Evolutionary conservation across 2,113 vertebrate genomes (phyloP).

Genomic region (Phalacrocorax brasilianus): DNA sequence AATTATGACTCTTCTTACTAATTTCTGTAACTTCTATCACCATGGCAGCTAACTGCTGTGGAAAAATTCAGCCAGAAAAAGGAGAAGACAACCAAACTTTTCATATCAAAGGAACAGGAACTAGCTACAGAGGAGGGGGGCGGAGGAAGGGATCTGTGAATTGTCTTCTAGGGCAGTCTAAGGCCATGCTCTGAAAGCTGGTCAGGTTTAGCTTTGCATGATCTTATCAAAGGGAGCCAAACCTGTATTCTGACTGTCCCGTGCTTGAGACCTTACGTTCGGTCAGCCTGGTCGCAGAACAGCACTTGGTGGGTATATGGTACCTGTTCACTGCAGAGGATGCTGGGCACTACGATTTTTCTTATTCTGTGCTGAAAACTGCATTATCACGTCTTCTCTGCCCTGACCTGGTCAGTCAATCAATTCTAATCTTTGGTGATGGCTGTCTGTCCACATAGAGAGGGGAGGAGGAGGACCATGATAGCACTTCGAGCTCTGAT

Average conservation of each 20-base stretch:
- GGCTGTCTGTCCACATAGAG: neutral
- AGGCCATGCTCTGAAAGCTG: neutral
- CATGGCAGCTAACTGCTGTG: slow-evolving; percentile 61
- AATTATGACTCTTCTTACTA: slow-evolving; percentile 68
- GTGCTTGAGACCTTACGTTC: neutral
- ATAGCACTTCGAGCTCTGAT: slow-evolving; percentile 25
- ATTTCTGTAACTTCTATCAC: slow-evolving; percentile 68
- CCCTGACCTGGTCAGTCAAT: neutral
- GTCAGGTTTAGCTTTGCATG: neutral
- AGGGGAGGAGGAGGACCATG: neutral
- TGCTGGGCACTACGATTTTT: neutral
- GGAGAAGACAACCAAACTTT: slow-evolving; percentile 64
- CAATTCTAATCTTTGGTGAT: slow-evolving; percentile 12
- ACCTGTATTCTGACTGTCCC: neutral
- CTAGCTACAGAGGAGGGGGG: neutral
- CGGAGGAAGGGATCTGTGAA: slow-evolving; percentile 9
- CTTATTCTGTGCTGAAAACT: neutral
- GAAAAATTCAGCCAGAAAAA: slow-evolving; percentile 57
- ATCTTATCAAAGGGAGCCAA: neutral
- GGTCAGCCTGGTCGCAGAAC: neutral
- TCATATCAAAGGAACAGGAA: slow-evolving; percentile 26
- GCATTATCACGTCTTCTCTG: neutral
- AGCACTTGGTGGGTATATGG: neutral
- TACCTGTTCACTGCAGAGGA: no score
- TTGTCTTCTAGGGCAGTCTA: neutral